Evolutionary conservation across 2,888 invertebrate species (phyloP).

Genomic region (Gisinianus flammeolus): DNA sequence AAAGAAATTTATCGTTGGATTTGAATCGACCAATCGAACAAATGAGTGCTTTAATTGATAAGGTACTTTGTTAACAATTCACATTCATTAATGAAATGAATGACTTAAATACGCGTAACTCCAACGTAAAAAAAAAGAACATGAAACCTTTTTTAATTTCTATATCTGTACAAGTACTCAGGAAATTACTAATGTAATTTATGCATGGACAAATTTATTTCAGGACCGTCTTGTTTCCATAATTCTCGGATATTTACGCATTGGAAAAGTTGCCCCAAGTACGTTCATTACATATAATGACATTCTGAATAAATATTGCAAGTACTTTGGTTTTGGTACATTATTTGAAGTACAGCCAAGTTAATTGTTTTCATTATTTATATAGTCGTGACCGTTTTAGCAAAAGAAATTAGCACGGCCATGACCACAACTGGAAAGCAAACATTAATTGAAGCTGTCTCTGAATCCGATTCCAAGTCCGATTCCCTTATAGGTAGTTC

Average conservation of each 20-base stretch:
- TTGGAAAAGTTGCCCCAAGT: conserved; percentile 59
- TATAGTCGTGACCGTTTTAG: conserved; percentile 56
- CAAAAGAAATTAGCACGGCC: conserved; percentile 57
- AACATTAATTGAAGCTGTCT: conserved; percentile 57
- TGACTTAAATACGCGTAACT: too few species aligned
- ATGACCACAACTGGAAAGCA: conserved; percentile 58
- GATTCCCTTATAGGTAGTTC: conserved; percentile 55
- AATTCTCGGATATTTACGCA: conserved; percentile 64
- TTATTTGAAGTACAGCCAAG: too few species aligned
- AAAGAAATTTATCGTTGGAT: conserved; percentile 87
- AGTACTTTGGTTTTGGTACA: too few species aligned
- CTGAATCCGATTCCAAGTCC: conserved; percentile 56
- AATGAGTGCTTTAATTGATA: conserved; percentile 70
- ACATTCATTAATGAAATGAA: too few species aligned
- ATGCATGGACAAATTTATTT: conserved; percentile 35
- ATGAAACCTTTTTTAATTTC: too few species aligned
- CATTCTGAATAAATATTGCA: too few species aligned
- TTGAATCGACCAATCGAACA: conserved; percentile 79
- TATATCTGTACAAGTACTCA: neutral
- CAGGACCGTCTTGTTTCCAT: conserved; percentile 64
- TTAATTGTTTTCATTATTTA: too few species aligned
- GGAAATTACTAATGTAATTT: neutral
- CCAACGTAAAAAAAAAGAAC: too few species aligned
- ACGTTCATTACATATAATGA: too few species aligned
- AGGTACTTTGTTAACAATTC: conserved; percentile 63